Conservation (phyloP, 1,140 invertebrate species). For the Macrotrachela quadricornifera region DNA sequence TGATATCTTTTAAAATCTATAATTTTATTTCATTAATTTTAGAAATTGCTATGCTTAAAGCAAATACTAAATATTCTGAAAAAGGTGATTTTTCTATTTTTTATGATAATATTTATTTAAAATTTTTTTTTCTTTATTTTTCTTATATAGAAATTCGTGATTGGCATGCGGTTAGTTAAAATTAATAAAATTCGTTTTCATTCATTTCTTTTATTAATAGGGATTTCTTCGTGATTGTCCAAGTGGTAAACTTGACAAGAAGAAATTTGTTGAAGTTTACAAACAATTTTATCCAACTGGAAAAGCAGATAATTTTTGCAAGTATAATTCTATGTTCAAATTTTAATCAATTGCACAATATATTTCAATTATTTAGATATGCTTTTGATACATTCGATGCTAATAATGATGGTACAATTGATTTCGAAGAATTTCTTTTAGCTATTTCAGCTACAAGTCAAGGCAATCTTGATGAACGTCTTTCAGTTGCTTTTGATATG, state of each 20-base stretch:
- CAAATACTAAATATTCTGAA: constrained; percentile 1
- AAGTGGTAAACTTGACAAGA: constrained; percentile 5
- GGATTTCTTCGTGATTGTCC: constrained; percentile 8
- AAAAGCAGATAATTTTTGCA: constrained; percentile 7
- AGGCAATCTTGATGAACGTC: background rate
- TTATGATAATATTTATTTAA: too few species aligned
- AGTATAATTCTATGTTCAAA: background rate
- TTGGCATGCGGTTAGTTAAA: background rate
- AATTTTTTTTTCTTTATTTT: too few species aligned
- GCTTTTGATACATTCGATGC: constrained; percentile 6
- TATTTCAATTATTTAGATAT: too few species aligned
- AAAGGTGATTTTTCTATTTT: background rate
- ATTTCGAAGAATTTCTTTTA: constrained; percentile 7
- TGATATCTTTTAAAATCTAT: too few species aligned
- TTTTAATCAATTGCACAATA: too few species aligned
- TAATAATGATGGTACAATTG: constrained; percentile 3
- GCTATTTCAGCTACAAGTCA: constrained; percentile 1
- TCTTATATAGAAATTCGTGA: background rate
- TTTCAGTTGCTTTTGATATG: constrained; percentile 4
- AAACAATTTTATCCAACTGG: constrained; percentile 7
- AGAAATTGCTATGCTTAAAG: constrained; percentile 1
- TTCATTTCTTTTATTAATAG: background rate
- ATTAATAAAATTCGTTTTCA: too few species aligned
- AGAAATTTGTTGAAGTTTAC: constrained; percentile 9
- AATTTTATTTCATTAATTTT: background rate